Evolutionary conservation across 35 echinoderm and acorn worm genomes (phyloP), one percentile per base, ranked within the genome.

Genomic region (Hemicentrotus pulcherrimus): DNA sequence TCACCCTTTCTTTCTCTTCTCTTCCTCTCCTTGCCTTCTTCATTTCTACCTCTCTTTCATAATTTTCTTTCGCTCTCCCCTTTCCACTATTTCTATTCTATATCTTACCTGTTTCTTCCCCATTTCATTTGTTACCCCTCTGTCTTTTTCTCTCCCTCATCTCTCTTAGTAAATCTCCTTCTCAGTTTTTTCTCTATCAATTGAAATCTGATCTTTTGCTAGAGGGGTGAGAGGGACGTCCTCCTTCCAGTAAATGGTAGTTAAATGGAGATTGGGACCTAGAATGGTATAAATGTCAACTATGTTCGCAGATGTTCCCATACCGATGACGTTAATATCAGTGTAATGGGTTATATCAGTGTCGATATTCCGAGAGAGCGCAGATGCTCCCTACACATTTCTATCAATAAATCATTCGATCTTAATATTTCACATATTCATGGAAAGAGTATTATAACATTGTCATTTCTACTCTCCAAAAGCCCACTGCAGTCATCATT

Each of bases 391-490:
- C 65, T 78, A 22, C 3, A 78, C 65, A 78, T 78, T 78, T n/a
- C 65, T 78, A 78, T 78, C 65, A 78, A 78, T 78, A 78, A 78
- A 78, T 28, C 22, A 78, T 0, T 78, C 65, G 65, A 78, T 78
- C 65, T 78, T 78, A 78, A n/a, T 78, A 78, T 78, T 78, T 78
- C 65, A 78, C 22, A 78, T 78, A 78, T 78, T 78, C 15, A 78
- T 78, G 65, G 65, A 78, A 78, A 22, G 22, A 78, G 28, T 78
- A n/a, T n/a, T n/a, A n/a, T 28, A 78, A 78, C 22, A 78, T 78
- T n/a, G 24, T n/a, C 22, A 78, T 78, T 78, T 78, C 19, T 78
- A 15, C 65, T 5, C 65, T 78, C 65, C 28, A 1, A 78, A 4
- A 0, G 6, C 19, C 7, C 22, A 78, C 65, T 78, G 19, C 65